Evolutionary conservation across 2,113 vertebrate species (phyloP), one percentile per base, ranked within the genome.

Genomic region (Trinectes maculatus): DNA sequence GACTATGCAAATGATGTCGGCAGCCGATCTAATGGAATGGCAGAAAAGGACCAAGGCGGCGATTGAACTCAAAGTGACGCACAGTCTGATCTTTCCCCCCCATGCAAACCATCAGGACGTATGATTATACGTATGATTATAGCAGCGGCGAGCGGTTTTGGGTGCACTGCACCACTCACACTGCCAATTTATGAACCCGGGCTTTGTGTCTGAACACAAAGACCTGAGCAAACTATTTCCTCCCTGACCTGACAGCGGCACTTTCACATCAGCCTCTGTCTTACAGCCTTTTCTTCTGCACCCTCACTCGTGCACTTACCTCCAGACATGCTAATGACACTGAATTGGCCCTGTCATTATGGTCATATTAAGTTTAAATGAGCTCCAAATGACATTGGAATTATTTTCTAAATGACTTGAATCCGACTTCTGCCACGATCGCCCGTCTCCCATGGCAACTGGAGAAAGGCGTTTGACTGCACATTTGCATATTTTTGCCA

Each of bases 351-450:
- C 47, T 3, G 51, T 78, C 72, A 89, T 90, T 85, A 88, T 70
- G 69, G 26, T 76, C 77, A 82, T 83, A 88, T 86, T 78, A 83
- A 65, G 60, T 84, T 87, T 80, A 84, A 85, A 89, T 89, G 76
- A 88, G 67, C 65, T 80, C 67, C 65, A 79, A 88, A 87, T 84
- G 73, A 70, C 70, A 81, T 71, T 79, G 74, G 85, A 89, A 86
- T 91, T 65, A 85, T 87, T 83, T 74, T 79, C 82, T 74, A 84
- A 87, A 87, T 83, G 58, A 85, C 79, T 75, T 63, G 44, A 81
- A 85, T 79, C 61, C 73, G 67, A 89, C 77, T 89, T 83, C 53
- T 78, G 63, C 69, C 63, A 74, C 37, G 15, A 79, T 48, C 29
- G 37, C 26, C 54, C 4, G 69, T 84, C 79, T 80, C 82, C 79